phyloP scores from a whole-genome alignment of 2,888 invertebrate genomes.

The Subacronicta megacephala region DNA sequence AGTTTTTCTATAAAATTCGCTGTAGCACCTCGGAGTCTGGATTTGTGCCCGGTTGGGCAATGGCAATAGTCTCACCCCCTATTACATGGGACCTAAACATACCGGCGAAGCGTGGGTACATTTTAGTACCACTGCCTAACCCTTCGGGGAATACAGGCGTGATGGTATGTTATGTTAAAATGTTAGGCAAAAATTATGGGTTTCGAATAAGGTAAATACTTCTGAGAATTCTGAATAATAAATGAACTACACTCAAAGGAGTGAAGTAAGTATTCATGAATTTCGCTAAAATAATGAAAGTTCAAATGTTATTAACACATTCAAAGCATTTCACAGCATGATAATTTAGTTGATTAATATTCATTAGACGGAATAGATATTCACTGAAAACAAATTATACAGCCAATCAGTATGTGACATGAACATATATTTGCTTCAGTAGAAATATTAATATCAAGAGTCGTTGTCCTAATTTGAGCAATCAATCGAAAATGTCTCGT shows the following conservation, averaged over 20 bases:
- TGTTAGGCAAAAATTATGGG: constrained; percentile 40
- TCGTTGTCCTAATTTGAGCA: constrained; percentile 7
- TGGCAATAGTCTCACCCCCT: no score
- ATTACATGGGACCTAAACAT: no score
- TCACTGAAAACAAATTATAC: constrained; percentile 18
- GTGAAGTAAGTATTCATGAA: background rate
- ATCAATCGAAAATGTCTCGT: constrained; percentile 14
- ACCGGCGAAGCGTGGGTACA: no score
- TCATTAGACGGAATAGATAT: constrained; percentile 24
- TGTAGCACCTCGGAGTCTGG: no score
- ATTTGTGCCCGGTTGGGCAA: no score
- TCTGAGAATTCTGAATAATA: constrained; percentile 23
- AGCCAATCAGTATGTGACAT: background rate
- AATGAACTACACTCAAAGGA: constrained; percentile 10
- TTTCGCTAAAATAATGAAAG: background rate
- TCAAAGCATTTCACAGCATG: constrained; percentile 16
- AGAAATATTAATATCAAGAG: constrained; percentile 7
- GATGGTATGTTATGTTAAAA: no score
- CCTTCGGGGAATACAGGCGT: no score
- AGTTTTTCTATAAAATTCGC: no score
- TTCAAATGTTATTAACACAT: constrained; percentile 12
- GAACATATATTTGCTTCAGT: constrained; percentile 7
- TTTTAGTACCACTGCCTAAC: no score
- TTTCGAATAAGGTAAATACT: constrained; percentile 32
- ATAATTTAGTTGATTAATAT: constrained; percentile 26